Evolutionary conservation across 1,140 invertebrate genomes (phyloP).

Genomic region (Lasioglossum albipes): DNA sequence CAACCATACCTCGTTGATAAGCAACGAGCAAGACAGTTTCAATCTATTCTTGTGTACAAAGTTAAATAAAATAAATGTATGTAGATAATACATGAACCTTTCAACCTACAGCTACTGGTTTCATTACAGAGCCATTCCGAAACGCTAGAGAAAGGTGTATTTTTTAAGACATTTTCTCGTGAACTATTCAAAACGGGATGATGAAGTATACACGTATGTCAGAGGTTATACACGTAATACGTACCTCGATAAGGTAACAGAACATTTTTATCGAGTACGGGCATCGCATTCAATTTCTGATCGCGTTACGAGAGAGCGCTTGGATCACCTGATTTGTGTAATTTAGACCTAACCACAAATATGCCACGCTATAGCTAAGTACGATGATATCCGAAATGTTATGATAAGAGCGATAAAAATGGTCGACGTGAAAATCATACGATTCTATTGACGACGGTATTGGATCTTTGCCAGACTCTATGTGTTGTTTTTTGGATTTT

Average conservation of each 20-base stretch:
- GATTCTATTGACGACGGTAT: not conserved
- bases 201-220: too few relatives aligned
- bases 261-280: conserved; percentile 4
- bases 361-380: not conserved
- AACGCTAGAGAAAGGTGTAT: too few relatives aligned
- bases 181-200: too few relatives aligned
- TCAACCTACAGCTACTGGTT: too few relatives aligned
- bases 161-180: too few relatives aligned
- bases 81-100: not conserved
- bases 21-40: not conserved
- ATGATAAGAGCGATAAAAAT: not conserved
- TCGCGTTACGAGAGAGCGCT: not conserved
- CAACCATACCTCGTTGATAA: not conserved
- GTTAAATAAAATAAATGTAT: not conserved
- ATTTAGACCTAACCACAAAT: not conserved
- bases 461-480: not conserved
- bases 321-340: not conserved
- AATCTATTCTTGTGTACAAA: not conserved
- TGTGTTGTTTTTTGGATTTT: not conserved
- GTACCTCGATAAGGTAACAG: not conserved
- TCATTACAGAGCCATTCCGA: too few relatives aligned
- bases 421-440: not conserved
- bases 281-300: not conserved
- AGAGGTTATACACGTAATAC: not conserved
- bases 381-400: not conserved